Base-by-base conservation (phyloP, 2,797 vertebrate species). In the Eleutherodactylus coqui region DNA sequence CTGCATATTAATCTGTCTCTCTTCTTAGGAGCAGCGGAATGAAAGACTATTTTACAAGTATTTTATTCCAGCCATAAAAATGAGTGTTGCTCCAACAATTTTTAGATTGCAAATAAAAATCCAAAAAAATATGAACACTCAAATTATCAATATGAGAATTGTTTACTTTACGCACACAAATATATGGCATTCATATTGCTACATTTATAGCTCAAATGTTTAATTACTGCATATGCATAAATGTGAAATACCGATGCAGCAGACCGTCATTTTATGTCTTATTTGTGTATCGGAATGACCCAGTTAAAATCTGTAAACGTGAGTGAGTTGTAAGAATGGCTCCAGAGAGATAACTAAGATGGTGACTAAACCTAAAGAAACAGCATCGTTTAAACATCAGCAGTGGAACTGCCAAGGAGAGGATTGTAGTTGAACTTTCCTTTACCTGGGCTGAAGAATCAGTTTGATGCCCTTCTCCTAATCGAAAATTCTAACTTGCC, bases 1-100 rank as follows among this genome's bases (percentile, higher is more conserved):
- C 76, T 75, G 76, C 67, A 75, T 87, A 87, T 87, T 67, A 80
- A 80, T 84, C 7, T 64, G 62, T 32, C 27, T 73, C 6, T 78
- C 29, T 75, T 72, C 49, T 43, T 80, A 43, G 11, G 19, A 72
- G 47, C 45, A 73, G 19, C 51, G 60, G 9, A 72, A 72, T 17
- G 13, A 67, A 10, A 80, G 21, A 51, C 29, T 10, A 21, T 43
- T 47, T 21, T 70, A 67, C 19, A 4, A 64, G 5, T 27, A 80
- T 49, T 36, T 47, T 69, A 19, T 69, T 69, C 14, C 49, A 82
- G n/a, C 34, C 51, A 43, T 55, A 82, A 72, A 43, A 43, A 19
- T 58, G 14, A 10, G 27, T 11, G 32, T 29, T 29, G 0, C 24
- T 62, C n/a, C 0, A 62, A 32, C n/a, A 32, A 0, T 13, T 0